These are phyloP conservation scores for Cairina moschata DNA, from an alignment of 2,113 vertebrate species.

Conservation along the genomic window DNA sequence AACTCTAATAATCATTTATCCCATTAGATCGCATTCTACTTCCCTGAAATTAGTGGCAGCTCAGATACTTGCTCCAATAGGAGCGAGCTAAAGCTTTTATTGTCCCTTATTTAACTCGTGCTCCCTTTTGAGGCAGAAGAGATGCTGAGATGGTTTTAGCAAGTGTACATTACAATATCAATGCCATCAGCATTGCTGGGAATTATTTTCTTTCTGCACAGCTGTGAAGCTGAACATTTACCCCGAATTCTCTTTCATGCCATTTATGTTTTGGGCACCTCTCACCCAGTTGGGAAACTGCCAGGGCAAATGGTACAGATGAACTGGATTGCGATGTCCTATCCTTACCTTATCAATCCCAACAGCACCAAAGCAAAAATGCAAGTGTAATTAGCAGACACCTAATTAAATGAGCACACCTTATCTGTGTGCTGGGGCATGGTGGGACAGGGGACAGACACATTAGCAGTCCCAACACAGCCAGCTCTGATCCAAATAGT, in stretches of 20 bases:
- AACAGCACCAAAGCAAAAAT: not conserved
- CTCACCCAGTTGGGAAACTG: not conserved
- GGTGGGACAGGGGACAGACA: not conserved
- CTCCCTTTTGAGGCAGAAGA: not conserved
- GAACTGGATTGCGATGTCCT: not conserved
- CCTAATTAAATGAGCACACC: no score
- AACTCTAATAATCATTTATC: not conserved
- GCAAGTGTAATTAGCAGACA: not conserved
- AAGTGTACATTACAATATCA: not conserved
- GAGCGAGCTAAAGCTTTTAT: not conserved
- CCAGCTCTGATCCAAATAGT: not conserved
- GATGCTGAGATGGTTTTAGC: not conserved
- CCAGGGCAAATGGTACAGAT: not conserved
- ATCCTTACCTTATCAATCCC: not conserved
- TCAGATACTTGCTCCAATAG: not conserved
- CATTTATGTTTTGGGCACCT: not conserved
- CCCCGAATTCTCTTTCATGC: not conserved
- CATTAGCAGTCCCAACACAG: slow-evolving; percentile 2
- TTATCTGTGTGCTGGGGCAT: not conserved
- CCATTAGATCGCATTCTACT: not conserved
- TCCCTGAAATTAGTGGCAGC: not conserved
- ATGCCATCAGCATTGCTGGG: not conserved
- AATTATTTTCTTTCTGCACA: not conserved
- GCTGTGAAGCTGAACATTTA: not conserved
- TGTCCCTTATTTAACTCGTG: not conserved